A percentile compares a stretch with the other conserved stretches of the same genome.
These are phyloP conservation scores for Phrynocephalus versicolor DNA, from an alignment of 2,113 vertebrate genomes.

Conservation along the genomic window DNA sequence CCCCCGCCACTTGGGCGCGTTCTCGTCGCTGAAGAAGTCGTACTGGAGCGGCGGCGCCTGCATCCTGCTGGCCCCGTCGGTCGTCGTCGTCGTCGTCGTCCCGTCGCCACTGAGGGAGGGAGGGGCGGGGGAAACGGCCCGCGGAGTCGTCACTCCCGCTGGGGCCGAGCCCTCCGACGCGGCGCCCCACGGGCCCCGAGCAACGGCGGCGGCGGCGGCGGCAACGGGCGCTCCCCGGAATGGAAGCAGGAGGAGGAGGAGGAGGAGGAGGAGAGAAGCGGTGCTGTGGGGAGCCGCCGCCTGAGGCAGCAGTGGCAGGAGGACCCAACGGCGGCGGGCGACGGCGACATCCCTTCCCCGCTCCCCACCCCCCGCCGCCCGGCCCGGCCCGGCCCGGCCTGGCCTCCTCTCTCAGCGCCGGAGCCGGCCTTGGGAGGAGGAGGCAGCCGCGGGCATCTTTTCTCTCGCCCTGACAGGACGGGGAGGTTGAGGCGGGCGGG, in stretches of 20 bases:
- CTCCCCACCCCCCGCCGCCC: conserved; percentile 34
- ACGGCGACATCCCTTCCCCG: conserved; percentile 39
- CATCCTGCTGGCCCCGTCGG: conserved; percentile 76
- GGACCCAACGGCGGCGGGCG: conserved; percentile 42
- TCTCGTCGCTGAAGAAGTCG: conserved; percentile 93
- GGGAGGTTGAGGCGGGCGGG: too few relatives aligned
- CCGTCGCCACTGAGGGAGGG: neutral
- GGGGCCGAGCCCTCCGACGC: too few relatives aligned
- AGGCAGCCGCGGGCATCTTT: neutral
- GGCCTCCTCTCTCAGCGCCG: conserved; percentile 36
- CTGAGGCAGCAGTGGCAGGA: conserved; percentile 47
- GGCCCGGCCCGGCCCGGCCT: conserved; percentile 44
- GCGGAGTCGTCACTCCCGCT: too few relatives aligned
- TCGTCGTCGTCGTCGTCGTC: conserved; percentile 30
- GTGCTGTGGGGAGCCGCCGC: too few relatives aligned
- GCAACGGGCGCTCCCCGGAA: conserved; percentile 15
- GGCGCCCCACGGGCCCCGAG: too few relatives aligned
- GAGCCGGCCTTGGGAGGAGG: neutral
- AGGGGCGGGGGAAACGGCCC: neutral
- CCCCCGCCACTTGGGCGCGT: conserved; percentile 89
- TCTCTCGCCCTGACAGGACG: conserved; percentile 5
- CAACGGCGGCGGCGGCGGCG: conserved; percentile 17
- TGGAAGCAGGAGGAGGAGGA: conserved; percentile 31
- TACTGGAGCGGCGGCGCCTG: conserved; percentile 85
- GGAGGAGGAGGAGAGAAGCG: too few relatives aligned